Conservation (phyloP, 1,140 invertebrate genomes). For the Papilio polyxenes region DNA sequence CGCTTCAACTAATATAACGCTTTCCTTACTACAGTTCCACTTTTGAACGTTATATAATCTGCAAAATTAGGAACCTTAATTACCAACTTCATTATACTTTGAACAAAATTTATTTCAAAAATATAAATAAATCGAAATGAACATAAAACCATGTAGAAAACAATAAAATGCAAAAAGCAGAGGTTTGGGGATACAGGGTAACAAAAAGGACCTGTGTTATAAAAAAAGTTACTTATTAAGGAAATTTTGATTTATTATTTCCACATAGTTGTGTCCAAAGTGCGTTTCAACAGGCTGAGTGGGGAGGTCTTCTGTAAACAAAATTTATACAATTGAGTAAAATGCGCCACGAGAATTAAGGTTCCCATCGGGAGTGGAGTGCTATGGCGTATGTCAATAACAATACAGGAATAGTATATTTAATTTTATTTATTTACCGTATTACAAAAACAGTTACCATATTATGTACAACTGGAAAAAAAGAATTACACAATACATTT, state of each 20-base stretch:
- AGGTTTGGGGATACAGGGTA: slow-evolving; percentile 74
- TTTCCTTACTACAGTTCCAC: slow-evolving; percentile 34
- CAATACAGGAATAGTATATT: slow-evolving; percentile 78
- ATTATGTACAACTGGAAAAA: slow-evolving; percentile 79
- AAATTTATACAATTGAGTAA: slow-evolving; percentile 75
- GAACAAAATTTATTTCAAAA: slow-evolving; percentile 79
- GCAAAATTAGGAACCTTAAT: slow-evolving; percentile 75
- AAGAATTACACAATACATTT: slow-evolving; percentile 80
- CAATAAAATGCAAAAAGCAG: slow-evolving; percentile 68
- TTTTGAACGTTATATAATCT: slow-evolving; percentile 30
- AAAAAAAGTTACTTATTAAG: slow-evolving; percentile 77
- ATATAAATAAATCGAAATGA: slow-evolving; percentile 78
- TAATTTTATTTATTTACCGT: slow-evolving; percentile 81
- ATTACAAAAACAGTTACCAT: slow-evolving; percentile 81
- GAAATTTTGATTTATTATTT: slow-evolving; percentile 81
- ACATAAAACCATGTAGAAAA: slow-evolving; percentile 79
- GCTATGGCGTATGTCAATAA: slow-evolving; percentile 76
- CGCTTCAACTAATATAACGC: slow-evolving; percentile 10
- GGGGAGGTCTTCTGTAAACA: slow-evolving; percentile 78
- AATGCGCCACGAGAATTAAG: slow-evolving; percentile 68
- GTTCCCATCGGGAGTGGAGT: slow-evolving; percentile 79
- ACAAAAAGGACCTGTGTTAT: slow-evolving; percentile 69
- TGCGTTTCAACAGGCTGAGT: slow-evolving; percentile 77
- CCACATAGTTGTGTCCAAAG: slow-evolving; percentile 79
- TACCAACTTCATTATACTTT: slow-evolving; percentile 70